Evolutionary conservation across 2,888 invertebrate genomes (phyloP).

Genomic region (Osmoderma eremita): DNA sequence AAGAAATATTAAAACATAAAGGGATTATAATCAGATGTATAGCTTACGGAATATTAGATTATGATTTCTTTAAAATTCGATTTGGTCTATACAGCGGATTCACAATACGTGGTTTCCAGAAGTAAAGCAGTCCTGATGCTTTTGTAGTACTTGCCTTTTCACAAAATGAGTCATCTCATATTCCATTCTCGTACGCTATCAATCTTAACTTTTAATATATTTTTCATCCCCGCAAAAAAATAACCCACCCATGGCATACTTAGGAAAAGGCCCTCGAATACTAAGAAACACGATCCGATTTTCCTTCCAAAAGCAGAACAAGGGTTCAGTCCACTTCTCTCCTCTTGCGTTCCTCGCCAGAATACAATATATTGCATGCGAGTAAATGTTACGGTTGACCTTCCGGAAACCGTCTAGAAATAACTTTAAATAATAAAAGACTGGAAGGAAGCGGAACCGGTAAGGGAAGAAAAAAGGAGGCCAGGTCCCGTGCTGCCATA

Average conservation of each 20-base stretch:
- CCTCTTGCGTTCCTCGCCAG: slow-evolving; percentile 12
- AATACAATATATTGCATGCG: slow-evolving; percentile 32
- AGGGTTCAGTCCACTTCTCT: slow-evolving; percentile 3
- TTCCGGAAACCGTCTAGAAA: slow-evolving; percentile 36
- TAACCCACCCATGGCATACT: background rate
- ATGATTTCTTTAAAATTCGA: no score
- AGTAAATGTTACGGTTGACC: slow-evolving; percentile 36
- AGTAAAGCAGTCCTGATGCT: no score
- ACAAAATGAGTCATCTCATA: slow-evolving; percentile 5
- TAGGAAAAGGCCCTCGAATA: background rate
- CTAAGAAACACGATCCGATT: slow-evolving; percentile 5
- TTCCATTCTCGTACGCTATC: background rate
- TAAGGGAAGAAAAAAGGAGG: slow-evolving; percentile 10
- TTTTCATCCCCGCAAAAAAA: slow-evolving; percentile 15
- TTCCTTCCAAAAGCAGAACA: background rate
- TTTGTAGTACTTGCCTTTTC: background rate
- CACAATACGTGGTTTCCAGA: no score
- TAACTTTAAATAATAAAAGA: slow-evolving; percentile 40
- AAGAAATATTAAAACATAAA: no score
- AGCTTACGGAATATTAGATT: no score
- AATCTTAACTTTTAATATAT: slow-evolving; percentile 36
- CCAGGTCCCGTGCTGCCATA: slow-evolving; percentile 24
- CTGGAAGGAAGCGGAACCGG: slow-evolving; percentile 19
- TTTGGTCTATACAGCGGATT: no score
- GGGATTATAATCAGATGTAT: no score